phyloP scores from a whole-genome alignment of 1,140 invertebrate species.

The Sitobion miscanthi region DNA sequence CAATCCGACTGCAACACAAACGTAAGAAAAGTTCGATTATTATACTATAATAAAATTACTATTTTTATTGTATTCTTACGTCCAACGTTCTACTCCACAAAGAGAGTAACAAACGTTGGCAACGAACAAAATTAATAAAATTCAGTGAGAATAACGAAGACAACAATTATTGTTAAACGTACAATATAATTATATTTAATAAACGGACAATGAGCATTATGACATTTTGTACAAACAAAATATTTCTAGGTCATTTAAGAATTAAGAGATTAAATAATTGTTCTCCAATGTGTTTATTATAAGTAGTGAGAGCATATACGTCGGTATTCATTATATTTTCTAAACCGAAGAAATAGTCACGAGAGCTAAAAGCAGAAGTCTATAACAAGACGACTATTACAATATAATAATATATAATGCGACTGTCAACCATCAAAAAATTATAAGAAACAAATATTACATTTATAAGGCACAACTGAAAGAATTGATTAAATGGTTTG shows the following conservation, averaged over 20 bases:
- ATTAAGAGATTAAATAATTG: neutral
- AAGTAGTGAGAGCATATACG: neutral
- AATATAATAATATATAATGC: neutral
- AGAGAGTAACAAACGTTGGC: neutral
- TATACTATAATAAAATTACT: neutral
- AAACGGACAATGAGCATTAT: neutral
- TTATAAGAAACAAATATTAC: neutral
- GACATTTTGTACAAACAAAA: constrained; percentile 3
- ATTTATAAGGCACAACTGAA: neutral
- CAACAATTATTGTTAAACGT: neutral
- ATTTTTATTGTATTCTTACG: neutral
- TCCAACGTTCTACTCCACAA: neutral
- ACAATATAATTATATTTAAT: neutral
- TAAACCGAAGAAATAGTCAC: neutral
- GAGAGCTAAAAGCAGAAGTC: neutral
- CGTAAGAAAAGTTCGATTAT: constrained; percentile 58
- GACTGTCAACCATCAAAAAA: neutral
- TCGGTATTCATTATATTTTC: neutral
- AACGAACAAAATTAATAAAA: constrained; percentile 38
- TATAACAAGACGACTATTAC: neutral
- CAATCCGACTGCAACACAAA: constrained; percentile 64
- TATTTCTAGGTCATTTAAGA: constrained; percentile 20
- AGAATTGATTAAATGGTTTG: neutral
- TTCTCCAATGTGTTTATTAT: neutral
- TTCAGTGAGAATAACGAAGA: neutral